Evolutionary conservation across 2,797 vertebrate genomes (phyloP).

Genomic region (Clarias platycephalus): DNA sequence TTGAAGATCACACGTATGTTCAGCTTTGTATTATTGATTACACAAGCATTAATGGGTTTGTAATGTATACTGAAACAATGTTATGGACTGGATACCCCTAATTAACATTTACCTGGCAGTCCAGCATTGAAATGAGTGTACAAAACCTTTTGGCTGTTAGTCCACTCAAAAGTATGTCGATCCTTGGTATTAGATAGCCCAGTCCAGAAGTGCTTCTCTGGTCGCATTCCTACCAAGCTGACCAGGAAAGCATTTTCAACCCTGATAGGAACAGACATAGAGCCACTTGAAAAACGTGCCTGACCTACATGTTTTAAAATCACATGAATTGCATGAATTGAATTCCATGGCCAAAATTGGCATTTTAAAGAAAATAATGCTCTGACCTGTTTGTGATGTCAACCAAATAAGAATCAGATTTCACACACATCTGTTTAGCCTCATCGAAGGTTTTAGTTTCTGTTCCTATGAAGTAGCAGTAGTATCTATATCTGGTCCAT

Average conservation of each 20-base stretch:
- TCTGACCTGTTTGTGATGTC: slow-evolving; percentile 85
- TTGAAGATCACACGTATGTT: background rate
- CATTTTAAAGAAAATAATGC: background rate
- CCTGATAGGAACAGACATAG: slow-evolving; percentile 66
- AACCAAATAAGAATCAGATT: slow-evolving; percentile 75
- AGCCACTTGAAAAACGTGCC: background rate
- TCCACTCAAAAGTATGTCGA: slow-evolving; percentile 82
- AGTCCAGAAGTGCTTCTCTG: slow-evolving; percentile 89
- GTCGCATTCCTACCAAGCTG: slow-evolving; percentile 84
- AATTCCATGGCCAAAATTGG: background rate
- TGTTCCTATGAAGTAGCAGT: slow-evolving; percentile 86
- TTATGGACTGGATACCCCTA: background rate
- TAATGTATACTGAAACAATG: background rate
- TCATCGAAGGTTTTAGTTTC: slow-evolving; percentile 81
- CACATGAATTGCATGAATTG: background rate
- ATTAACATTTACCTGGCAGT: slow-evolving; percentile 77
- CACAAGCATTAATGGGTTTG: background rate
- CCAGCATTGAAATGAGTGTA: slow-evolving; percentile 89
- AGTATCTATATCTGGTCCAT: slow-evolving; percentile 86
- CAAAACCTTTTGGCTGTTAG: slow-evolving; percentile 69
- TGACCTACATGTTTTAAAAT: background rate
- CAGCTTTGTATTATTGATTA: background rate
- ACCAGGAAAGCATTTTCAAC: slow-evolving; percentile 92
- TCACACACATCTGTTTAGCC: slow-evolving; percentile 82
- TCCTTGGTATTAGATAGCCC: slow-evolving; percentile 84